Conservation (phyloP, 2,888 invertebrate genomes). For the Iselma pallidipennis region DNA sequence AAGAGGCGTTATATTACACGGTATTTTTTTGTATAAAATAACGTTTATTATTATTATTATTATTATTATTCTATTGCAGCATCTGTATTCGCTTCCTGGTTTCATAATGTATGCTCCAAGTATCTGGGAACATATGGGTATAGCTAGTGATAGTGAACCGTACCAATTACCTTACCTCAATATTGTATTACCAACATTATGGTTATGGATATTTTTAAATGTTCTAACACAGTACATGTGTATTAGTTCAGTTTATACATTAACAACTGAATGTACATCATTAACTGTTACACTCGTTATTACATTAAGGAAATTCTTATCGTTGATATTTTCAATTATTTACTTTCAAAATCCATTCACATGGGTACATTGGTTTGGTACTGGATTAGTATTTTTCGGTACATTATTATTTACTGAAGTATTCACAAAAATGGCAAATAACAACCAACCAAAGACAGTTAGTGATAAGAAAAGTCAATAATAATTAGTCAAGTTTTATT, state of each 20-base stretch:
- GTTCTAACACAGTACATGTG: slow-evolving; percentile 91
- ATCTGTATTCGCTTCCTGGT: slow-evolving; percentile 86
- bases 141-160: slow-evolving; percentile 70
- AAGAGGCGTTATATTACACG: slow-evolving; percentile 84
- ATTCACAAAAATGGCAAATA: slow-evolving; percentile 22
- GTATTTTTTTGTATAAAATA: slow-evolving; percentile 54
- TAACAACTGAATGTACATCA: slow-evolving; percentile 93
- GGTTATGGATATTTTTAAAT: slow-evolving; percentile 79
- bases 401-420: slow-evolving; percentile 91
- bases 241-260: slow-evolving; percentile 90
- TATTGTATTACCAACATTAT: slow-evolving; percentile 70
- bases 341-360: slow-evolving; percentile 97
- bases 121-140: slow-evolving; percentile 73
- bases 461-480: not conserved
- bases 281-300: slow-evolving; percentile 95
- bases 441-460: not conserved
- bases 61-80: slow-evolving; percentile 60
- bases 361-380: slow-evolving; percentile 87
- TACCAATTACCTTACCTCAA: slow-evolving; percentile 64
- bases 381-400: slow-evolving; percentile 86
- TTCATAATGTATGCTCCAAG: slow-evolving; percentile 81
- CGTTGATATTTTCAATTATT: slow-evolving; percentile 91
- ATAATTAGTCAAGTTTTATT: slow-evolving; percentile 7
- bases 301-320: slow-evolving; percentile 93
- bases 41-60: slow-evolving; percentile 7